A percentile compares a stretch with the other conserved stretches of the same genome.
Conservation (phyloP, 2,113 vertebrate genomes). For the Heptranchias perlo region DNA sequence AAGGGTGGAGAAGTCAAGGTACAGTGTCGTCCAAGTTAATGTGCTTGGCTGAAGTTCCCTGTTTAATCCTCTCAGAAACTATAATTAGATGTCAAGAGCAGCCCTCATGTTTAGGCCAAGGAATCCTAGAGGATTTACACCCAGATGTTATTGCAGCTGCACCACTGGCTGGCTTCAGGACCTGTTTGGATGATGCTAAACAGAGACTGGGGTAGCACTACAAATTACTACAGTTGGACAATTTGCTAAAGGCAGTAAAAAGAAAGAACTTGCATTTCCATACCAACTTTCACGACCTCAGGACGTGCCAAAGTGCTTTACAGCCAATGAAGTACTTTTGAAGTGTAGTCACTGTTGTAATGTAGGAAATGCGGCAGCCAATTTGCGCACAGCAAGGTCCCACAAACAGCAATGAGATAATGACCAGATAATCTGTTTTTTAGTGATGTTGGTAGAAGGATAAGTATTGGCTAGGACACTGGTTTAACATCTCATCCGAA, state of each 20-base stretch:
- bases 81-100: background rate
- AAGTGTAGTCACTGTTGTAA: too few species aligned
- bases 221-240: background rate
- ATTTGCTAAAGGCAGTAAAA: background rate
- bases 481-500: too few species aligned
- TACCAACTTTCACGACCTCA: too few species aligned
- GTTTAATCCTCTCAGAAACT: background rate
- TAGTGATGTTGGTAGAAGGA: too few species aligned
- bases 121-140: background rate
- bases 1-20: background rate
- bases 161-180: background rate
- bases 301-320: too few species aligned
- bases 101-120: background rate
- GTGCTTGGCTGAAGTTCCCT: background rate
- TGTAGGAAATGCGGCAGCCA: too few species aligned
- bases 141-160: background rate
- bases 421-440: too few species aligned
- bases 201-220: background rate
- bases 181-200: background rate
- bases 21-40: background rate
- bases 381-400: too few species aligned
- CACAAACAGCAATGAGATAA: too few species aligned
- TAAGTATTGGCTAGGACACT: too few species aligned
- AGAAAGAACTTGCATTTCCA: background rate
- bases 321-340: too few species aligned